Conservation (phyloP, 2,888 invertebrate species). For the Biston betularia region DNA sequence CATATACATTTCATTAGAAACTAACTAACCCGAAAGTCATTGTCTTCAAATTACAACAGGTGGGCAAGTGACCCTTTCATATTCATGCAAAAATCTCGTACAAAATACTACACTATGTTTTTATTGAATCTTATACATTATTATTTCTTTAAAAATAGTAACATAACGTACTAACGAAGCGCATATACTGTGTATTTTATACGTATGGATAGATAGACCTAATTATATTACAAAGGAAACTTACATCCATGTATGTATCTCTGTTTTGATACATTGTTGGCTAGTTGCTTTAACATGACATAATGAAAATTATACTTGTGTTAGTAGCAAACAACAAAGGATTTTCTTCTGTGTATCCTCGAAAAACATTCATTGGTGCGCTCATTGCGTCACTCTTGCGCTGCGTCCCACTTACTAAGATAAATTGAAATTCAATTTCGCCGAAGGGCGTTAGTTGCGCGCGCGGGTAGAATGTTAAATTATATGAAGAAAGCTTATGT, state of each 20-base stretch:
- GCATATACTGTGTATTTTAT: no score
- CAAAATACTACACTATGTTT: no score
- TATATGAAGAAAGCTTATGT: constrained; percentile 30
- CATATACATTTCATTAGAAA: no score
- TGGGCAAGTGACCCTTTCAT: no score
- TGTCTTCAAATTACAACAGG: no score
- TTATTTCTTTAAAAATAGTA: no score
- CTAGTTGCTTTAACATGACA: constrained; percentile 14
- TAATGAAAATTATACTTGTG: constrained; percentile 15
- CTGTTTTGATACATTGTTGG: no score
- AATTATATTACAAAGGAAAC: not conserved
- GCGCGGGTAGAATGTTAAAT: constrained; percentile 62
- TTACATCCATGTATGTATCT: not conserved
- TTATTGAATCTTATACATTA: no score
- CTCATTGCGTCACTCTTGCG: constrained; percentile 71
- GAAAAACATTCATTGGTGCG: constrained; percentile 70
- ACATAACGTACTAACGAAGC: no score
- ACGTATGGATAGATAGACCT: no score
- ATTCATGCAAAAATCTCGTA: no score
- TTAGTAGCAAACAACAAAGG: constrained; percentile 29
- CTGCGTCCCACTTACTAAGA: constrained; percentile 78
- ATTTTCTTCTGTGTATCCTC: constrained; percentile 59
- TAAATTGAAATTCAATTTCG: constrained; percentile 83
- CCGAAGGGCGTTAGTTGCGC: constrained; percentile 75
- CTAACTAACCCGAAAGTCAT: no score